Percentiles rank a stretch among this genome's conserved stretches.
Evolutionary conservation across 2,888 invertebrate species (phyloP).

Genomic region (Aspidiotus destructor): DNA sequence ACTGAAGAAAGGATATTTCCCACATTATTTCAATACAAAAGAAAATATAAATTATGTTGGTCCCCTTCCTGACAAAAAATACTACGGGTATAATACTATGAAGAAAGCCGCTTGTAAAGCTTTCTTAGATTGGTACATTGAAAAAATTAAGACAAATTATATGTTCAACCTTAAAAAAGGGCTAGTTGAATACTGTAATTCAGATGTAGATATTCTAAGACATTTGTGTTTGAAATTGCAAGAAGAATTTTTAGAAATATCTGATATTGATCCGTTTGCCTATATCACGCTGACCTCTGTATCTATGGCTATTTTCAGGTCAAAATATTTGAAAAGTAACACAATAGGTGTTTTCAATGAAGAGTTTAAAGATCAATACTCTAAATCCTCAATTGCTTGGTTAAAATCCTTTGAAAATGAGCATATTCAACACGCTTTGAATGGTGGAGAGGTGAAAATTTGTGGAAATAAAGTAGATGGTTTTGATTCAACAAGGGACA

Average conservation of each 20-base stretch:
- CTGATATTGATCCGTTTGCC: slow-evolving; percentile 34
- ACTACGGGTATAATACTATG: slow-evolving; percentile 35
- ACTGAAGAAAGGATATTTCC: neutral
- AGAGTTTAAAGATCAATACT: slow-evolving; percentile 33
- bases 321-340: slow-evolving; percentile 24
- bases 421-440: no score
- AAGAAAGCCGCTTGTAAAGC: slow-evolving; percentile 25
- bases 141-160: slow-evolving; percentile 33
- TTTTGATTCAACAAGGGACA: slow-evolving; percentile 15
- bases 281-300: slow-evolving; percentile 35
- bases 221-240: slow-evolving; percentile 34
- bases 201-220: no score
- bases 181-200: slow-evolving; percentile 14
- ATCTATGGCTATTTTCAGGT: slow-evolving; percentile 34
- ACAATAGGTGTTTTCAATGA: slow-evolving; percentile 11
- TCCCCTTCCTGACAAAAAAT: no score
- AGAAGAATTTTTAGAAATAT: slow-evolving; percentile 33
- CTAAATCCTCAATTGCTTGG: slow-evolving; percentile 34
- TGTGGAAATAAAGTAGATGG: slow-evolving; percentile 20
- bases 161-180: slow-evolving; percentile 33
- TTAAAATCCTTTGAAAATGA: slow-evolving; percentile 32
- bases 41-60: no score
- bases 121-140: slow-evolving; percentile 35
- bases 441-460: slow-evolving; percentile 35
- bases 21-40: no score